Percentiles rank a stretch among this genome's conserved stretches.
These are phyloP conservation scores for Panagrolaimus sp. DNA, from an alignment of 1,140 invertebrate genomes.

Conservation along the genomic window DNA sequence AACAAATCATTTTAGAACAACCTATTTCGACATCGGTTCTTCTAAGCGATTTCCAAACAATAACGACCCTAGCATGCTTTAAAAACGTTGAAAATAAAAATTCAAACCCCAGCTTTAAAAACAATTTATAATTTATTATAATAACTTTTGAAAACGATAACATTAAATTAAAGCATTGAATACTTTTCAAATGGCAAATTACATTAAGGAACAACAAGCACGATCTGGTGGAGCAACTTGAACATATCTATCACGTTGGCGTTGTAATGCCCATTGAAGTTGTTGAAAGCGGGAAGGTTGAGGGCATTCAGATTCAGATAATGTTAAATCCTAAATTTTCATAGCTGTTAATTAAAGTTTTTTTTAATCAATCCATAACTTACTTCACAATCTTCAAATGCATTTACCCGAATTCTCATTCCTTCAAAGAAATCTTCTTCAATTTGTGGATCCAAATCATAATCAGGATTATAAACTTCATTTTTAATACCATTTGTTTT, in stretches of 20 bases:
- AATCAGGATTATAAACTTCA: conserved; percentile 15
- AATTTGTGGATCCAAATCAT: conserved; percentile 12
- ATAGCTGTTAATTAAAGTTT: too few relatives aligned
- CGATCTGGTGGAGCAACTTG: conserved; percentile 20
- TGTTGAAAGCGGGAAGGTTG: conserved; percentile 22
- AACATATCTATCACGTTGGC: conserved; percentile 17
- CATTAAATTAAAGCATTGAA: too few relatives aligned
- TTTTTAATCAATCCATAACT: too few relatives aligned
- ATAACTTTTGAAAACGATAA: too few relatives aligned
- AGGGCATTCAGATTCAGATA: conserved; percentile 20
- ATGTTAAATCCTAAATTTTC: conserved; percentile 20
- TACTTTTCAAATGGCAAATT: not conserved
- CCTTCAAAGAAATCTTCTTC: conserved; percentile 24
- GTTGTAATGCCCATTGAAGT: conserved; percentile 20
- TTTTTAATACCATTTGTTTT: conserved; percentile 15
- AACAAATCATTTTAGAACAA: too few relatives aligned
- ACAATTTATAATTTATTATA: too few relatives aligned
- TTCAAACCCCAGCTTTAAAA: too few relatives aligned
- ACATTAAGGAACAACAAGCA: conserved; percentile 21
- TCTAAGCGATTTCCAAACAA: too few relatives aligned
- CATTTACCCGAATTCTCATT: conserved; percentile 23
- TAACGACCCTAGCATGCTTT: too few relatives aligned
- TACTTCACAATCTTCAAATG: conserved; percentile 20
- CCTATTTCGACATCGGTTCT: too few relatives aligned
- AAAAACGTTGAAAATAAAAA: too few relatives aligned